Conservation (phyloP, 2,113 vertebrate genomes). For the Thryonomys swinderianus region DNA sequence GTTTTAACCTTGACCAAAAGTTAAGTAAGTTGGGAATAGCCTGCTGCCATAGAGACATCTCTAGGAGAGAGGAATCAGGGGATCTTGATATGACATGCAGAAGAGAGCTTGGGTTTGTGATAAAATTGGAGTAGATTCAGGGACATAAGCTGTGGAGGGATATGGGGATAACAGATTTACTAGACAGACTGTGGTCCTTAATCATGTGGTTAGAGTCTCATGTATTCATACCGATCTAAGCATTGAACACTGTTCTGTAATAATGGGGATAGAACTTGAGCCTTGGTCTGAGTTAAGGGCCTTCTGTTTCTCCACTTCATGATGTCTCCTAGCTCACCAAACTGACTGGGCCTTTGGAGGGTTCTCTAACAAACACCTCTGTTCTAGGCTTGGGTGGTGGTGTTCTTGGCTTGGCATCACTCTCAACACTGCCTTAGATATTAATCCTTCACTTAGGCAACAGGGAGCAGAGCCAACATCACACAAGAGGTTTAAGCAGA, state of each 20-base stretch:
- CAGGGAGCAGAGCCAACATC: background rate
- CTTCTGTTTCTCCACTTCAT: background rate
- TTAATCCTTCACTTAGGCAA: background rate
- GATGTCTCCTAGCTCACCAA: background rate
- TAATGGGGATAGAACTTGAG: background rate
- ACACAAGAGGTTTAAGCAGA: background rate
- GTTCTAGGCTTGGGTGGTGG: background rate
- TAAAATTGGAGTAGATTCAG: background rate
- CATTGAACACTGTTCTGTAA: background rate
- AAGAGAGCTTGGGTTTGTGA: background rate
- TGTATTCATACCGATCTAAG: background rate
- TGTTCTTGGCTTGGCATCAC: background rate
- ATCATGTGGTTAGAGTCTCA: background rate
- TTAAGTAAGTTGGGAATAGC: background rate
- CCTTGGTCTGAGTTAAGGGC: background rate
- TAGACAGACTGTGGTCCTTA: background rate
- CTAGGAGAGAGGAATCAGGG: background rate
- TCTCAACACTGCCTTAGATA: background rate
- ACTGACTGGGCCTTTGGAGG: no score
- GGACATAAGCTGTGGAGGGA: background rate
- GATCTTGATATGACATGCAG: background rate
- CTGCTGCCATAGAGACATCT: background rate
- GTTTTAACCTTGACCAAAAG: slow-evolving; percentile 15
- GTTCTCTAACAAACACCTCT: background rate
- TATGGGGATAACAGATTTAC: background rate